A percentile compares a stretch with the other conserved stretches of the same genome.
Evolutionary conservation across 2,797 vertebrate species (phyloP).

Genomic region (Crenuchus spilurus): DNA sequence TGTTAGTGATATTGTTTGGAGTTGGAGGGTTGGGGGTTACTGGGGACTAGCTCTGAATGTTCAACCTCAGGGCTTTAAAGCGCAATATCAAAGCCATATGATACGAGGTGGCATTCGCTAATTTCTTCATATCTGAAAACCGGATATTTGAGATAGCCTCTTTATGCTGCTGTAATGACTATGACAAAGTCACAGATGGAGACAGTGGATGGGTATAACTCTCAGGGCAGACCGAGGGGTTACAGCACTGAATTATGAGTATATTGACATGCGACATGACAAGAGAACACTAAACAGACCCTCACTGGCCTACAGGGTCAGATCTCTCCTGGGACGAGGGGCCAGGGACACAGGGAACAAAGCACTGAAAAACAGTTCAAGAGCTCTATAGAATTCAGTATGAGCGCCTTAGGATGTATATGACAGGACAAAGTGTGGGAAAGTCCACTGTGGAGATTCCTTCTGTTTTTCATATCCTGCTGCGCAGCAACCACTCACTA

Average conservation of each 20-base stretch:
- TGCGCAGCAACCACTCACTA: neutral
- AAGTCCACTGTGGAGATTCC: slow-evolving; percentile 41
- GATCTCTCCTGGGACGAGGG: slow-evolving; percentile 57
- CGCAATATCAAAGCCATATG: slow-evolving; percentile 59
- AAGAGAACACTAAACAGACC: slow-evolving; percentile 56
- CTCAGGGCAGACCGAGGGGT: slow-evolving; percentile 49
- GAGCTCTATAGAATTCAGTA: slow-evolving; percentile 56
- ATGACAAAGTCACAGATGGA: slow-evolving; percentile 56
- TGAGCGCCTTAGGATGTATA: slow-evolving; percentile 61
- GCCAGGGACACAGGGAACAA: slow-evolving; percentile 57
- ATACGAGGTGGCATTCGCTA: slow-evolving; percentile 67
- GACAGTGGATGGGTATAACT: slow-evolving; percentile 65
- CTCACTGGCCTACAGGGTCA: slow-evolving; percentile 52
- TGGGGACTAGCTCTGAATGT: slow-evolving; percentile 37
- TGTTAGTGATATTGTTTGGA: slow-evolving; percentile 60
- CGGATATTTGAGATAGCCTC: slow-evolving; percentile 73
- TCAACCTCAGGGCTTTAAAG: slow-evolving; percentile 55
- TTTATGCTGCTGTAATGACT: slow-evolving; percentile 66
- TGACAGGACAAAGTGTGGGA: slow-evolving; percentile 55
- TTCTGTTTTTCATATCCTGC: slow-evolving; percentile 17
- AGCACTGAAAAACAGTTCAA: slow-evolving; percentile 50
- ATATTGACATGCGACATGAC: slow-evolving; percentile 60
- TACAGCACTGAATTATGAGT: slow-evolving; percentile 58
- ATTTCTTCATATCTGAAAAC: slow-evolving; percentile 73
- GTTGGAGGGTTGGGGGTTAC: slow-evolving; percentile 27